phyloP scores from a whole-genome alignment of 2,113 vertebrate species.

The Leucosticte australis region DNA sequence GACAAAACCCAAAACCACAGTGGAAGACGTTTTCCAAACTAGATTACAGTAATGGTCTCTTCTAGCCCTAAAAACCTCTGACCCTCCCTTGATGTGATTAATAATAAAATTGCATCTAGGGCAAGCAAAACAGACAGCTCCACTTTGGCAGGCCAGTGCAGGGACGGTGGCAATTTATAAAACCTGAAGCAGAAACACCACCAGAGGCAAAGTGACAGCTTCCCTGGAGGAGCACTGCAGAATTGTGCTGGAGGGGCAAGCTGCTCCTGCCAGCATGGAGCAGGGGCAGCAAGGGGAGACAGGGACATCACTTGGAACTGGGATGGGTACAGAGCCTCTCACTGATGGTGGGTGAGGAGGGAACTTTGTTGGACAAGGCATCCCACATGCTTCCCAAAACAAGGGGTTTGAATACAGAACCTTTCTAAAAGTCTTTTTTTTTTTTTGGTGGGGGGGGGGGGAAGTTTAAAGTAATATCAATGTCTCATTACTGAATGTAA shows the following conservation, averaged over 20 bases:
- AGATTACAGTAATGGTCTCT: conserved; percentile 26
- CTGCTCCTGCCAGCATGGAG: not conserved
- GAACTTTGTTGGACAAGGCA: accelerated
- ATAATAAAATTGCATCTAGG: conserved; percentile 10
- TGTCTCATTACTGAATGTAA: not conserved
- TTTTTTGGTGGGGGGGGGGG: no score
- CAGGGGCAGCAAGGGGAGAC: accelerated
- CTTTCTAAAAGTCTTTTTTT: not conserved
- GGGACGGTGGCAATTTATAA: not conserved
- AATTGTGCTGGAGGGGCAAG: accelerated
- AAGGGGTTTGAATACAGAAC: not conserved
- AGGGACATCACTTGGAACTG: not conserved
- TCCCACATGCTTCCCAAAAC: not conserved
- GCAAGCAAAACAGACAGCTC: conserved; percentile 7
- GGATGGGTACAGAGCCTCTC: not conserved
- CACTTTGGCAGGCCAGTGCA: not conserved
- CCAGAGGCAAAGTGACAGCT: not conserved
- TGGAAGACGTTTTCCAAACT: conserved; percentile 8
- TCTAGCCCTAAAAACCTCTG: conserved; percentile 25
- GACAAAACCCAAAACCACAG: conserved; percentile 21
- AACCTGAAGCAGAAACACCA: not conserved
- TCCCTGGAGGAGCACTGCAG: not conserved
- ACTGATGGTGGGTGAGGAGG: not conserved
- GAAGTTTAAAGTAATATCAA: not conserved
- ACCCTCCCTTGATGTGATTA: conserved; percentile 17